phyloP scores from a whole-genome alignment of 2,888 invertebrate genomes.

The Pterostichus madidus region DNA sequence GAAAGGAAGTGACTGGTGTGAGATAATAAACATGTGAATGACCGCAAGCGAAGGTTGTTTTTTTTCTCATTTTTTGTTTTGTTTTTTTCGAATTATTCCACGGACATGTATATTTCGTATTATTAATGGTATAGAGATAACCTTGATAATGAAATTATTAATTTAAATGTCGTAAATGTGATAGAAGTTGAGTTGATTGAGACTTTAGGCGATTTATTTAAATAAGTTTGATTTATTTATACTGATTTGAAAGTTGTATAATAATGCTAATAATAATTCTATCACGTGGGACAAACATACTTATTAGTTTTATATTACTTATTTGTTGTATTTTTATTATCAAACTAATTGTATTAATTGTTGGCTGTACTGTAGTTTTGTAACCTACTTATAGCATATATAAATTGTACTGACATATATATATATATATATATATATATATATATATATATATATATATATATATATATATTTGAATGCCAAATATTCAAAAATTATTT shows the following conservation, averaged over 20 bases:
- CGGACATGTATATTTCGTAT: constrained; percentile 55
- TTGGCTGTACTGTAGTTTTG: no score
- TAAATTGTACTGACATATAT: no score
- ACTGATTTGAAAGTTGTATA: constrained; percentile 36
- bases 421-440: no score
- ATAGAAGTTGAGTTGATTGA: constrained; percentile 13
- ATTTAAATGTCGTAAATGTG: constrained; percentile 50
- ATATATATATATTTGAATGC: no score
- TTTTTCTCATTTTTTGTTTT: constrained; percentile 49
- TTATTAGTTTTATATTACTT: neutral
- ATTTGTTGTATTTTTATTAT: neutral
- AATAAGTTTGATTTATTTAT: constrained; percentile 43
- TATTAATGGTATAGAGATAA: constrained; percentile 32
- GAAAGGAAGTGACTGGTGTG: constrained; percentile 63
- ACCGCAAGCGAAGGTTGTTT: constrained; percentile 62
- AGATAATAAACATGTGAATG: constrained; percentile 61
- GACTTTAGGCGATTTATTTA: constrained; percentile 46
- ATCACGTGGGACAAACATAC: neutral
- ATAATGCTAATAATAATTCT: neutral
- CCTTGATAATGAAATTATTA: constrained; percentile 57
- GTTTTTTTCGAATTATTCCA: constrained; percentile 44
- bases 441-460: no score
- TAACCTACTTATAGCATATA: no score
- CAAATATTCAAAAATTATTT: no score
- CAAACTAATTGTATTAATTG: neutral